Base-by-base conservation (phyloP, 2,113 vertebrate species). In the Noturus placidus region DNA sequence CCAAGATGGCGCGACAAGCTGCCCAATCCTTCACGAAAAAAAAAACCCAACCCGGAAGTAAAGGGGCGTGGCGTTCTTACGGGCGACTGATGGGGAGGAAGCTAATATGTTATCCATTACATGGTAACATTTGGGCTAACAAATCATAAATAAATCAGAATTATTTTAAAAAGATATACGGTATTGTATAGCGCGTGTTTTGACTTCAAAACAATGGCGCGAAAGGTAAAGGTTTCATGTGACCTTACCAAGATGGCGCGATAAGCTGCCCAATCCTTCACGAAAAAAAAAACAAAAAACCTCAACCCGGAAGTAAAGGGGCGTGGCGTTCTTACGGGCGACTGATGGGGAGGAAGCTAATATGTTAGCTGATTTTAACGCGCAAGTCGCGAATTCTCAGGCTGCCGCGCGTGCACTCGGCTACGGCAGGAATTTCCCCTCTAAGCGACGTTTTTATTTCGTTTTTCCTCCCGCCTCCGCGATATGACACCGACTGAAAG, bases 21-120 rank as follows among this genome's bases (percentile, higher is more conserved):
- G n/a, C n/a, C n/a, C n/a, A n/a, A n/a, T n/a, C n/a, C n/a, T n/a
- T n/a, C n/a, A n/a, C n/a, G n/a, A n/a, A n/a, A n/a, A n/a, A n/a
- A n/a, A n/a, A n/a, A n/a, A n/a, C n/a, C n/a, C n/a, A n/a, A 63
- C 33, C 35, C 86, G 90, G 82, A 86, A 78, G 72, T 74, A 69
- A 82, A 78, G 76, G 83, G 81, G 70, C 65, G 20, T 50, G 57
- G 84, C 74, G n/a, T 59, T 85, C 87, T 89, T 87, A 30, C 72
- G 35, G 84, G n/a, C 52, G 52, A 42, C 20, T 74, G 67, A 85
- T 15, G 38, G 81, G n/a, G 33, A 46, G 67, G 52, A 84, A 63
- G 76, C 74, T 79, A 65, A 78, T 63, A n/a, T n/a, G n/a, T 56
- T 15, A 56, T 56, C 17, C 4, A 57, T 19, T 57, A 57, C 56